These are phyloP conservation scores for Lateolabrax maculatus DNA, from an alignment of 2,797 vertebrate species.

Conservation along the genomic window DNA sequence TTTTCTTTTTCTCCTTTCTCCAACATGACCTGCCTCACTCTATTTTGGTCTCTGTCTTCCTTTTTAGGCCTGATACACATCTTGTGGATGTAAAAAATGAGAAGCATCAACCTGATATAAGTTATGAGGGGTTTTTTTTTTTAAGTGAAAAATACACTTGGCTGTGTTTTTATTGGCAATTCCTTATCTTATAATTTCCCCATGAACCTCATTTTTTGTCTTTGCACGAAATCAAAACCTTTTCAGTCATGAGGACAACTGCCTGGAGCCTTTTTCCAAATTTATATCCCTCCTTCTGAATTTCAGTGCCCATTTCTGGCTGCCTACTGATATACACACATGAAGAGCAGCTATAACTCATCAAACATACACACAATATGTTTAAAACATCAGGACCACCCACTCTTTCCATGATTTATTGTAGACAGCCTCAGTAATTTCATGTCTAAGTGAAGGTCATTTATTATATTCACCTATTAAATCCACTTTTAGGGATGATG, in stretches of 20 bases:
- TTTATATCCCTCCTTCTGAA: slow-evolving; percentile 41
- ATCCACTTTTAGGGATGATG: slow-evolving; percentile 29
- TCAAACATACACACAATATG: slow-evolving; percentile 46
- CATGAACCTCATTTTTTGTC: slow-evolving; percentile 9
- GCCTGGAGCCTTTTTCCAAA: slow-evolving; percentile 39
- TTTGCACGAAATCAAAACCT: slow-evolving; percentile 22
- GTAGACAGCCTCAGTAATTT: slow-evolving; percentile 18
- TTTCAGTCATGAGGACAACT: slow-evolving; percentile 16
- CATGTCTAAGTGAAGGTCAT: slow-evolving; percentile 22
- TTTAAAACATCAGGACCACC: slow-evolving; percentile 55
- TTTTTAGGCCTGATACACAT: slow-evolving; percentile 29
- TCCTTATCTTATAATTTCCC: slow-evolving; percentile 20
- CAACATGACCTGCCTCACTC: not conserved
- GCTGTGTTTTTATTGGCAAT: slow-evolving; percentile 30
- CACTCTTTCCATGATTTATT: slow-evolving; percentile 28
- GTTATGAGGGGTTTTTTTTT: not conserved
- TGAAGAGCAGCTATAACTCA: slow-evolving; percentile 50
- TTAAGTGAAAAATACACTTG: not conserved
- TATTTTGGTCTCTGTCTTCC: not conserved
- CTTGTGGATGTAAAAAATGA: slow-evolving; percentile 5
- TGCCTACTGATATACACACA: slow-evolving; percentile 14
- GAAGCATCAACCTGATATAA: slow-evolving; percentile 11
- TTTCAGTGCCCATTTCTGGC: slow-evolving; percentile 33
- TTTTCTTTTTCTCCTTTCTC: slow-evolving; percentile 27
- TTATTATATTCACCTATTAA: slow-evolving; percentile 43